Evolutionary conservation across 2,113 vertebrate genomes (phyloP), one percentile per base, ranked within the genome.

Genomic region (Prunella fulvescens): DNA sequence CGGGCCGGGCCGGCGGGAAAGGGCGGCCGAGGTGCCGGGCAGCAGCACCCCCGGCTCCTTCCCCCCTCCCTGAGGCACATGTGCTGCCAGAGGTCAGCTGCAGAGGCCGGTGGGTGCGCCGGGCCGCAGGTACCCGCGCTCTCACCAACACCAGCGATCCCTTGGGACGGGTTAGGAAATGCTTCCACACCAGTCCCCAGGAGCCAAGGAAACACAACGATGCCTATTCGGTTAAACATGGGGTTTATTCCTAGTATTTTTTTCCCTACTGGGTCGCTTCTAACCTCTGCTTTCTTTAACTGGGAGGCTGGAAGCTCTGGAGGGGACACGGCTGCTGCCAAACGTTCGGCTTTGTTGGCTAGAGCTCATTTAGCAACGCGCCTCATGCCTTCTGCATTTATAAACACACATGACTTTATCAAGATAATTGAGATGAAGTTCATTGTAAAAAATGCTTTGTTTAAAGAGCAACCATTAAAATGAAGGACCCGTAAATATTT

Each of bases 361-460:
- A 47, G 54, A 44, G 39, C 65, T 80, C 78, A 18, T 93, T 90
- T 79, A 91, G 70, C 31, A 69, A 28, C 14, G 17, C 11, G 12
- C 28, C 82, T 65, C 66, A 73, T 89, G 92, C 70, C 56, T 88
- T 74, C 80, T 78, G 61, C 69, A 25, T 84, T 94, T 93, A 92
- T 91, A 93, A 93, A 83, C 92, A 94, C 89, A 40, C 92, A 93
- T 84, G 95, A 89, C 93, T 79, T 84, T 93, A 94, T 97, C 96
- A 88, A 93, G 95, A 94, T 94, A 97, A 97, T 98, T 98, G 97
- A 98, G 97, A 98, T 97, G 97, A 98, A 98, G 98, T 98, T 98
- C 98, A 98, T 98, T 97, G 97, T 97, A 97, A 97, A 97, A 91
- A 81, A 93, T 60, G 82, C 89, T 96, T 96, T 94, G 56, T 97